phyloP scores from a whole-genome alignment of 2,113 vertebrate species.

The Vulpes vulpes region DNA sequence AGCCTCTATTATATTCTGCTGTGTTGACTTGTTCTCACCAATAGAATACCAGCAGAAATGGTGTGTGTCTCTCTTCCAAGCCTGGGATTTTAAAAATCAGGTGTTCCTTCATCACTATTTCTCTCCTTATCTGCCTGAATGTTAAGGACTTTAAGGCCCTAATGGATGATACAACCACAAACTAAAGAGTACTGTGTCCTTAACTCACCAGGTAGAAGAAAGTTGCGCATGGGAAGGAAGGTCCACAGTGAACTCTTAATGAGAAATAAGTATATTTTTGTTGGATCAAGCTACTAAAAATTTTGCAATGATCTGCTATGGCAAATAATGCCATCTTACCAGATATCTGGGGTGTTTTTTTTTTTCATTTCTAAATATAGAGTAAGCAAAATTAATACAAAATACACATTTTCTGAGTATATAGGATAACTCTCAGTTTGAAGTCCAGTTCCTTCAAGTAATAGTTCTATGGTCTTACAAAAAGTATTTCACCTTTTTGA shows the following conservation, averaged over 20 bases:
- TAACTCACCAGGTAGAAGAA: not conserved
- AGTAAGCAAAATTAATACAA: constrained; percentile 56
- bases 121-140: not conserved
- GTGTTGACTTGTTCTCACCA: not conserved
- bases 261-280: not conserved
- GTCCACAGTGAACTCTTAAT: not conserved
- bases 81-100: not conserved
- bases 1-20: not conserved
- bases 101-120: not conserved
- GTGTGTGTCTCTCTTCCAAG: not conserved
- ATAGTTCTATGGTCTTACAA: not conserved
- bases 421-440: not conserved
- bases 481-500: not conserved
- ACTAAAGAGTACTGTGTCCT: not conserved
- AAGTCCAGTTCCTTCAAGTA: not conserved
- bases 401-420: not conserved
- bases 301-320: not conserved
- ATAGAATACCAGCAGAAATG: not conserved
- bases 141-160: not conserved
- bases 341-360: not conserved
- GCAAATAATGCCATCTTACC: not conserved
- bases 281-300: not conserved
- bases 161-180: not conserved
- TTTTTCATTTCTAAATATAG: constrained; percentile 27
- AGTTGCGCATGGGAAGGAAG: not conserved